phyloP scores from a whole-genome alignment of 2,113 vertebrate species.

The Abramis brama region DNA sequence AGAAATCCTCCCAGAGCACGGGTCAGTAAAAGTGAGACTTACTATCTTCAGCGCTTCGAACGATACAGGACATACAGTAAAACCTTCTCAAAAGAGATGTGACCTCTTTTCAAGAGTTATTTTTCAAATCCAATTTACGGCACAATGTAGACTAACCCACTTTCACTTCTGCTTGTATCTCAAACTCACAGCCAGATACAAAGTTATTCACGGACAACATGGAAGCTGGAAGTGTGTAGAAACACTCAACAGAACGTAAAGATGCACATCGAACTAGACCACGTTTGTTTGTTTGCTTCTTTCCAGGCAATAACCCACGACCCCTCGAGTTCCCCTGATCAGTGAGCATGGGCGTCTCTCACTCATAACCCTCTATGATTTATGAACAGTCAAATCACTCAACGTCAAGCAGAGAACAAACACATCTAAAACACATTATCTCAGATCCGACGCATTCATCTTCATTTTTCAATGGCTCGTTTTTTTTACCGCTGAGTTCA shows the following conservation, averaged over 20 bases:
- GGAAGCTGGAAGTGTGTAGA: not conserved
- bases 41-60: conserved; percentile 1
- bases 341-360: not conserved
- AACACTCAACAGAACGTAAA: not conserved
- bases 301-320: not conserved
- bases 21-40: not conserved
- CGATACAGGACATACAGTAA: not conserved
- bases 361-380: conserved; percentile 36
- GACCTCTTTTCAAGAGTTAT: conserved; percentile 6
- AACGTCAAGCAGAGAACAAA: conserved; percentile 35
- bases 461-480: conserved; percentile 36
- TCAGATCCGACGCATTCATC: conserved; percentile 23
- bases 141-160: conserved; percentile 34
- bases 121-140: conserved; percentile 18
- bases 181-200: not conserved
- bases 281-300: not conserved
- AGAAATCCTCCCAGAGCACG: not conserved
- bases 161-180: conserved; percentile 31
- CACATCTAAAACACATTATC: conserved; percentile 52
- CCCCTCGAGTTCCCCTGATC: not conserved
- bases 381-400: conserved; percentile 41
- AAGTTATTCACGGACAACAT: not conserved
- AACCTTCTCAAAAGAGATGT: conserved; percentile 44
- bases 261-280: not conserved
- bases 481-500: conserved; percentile 15